phyloP scores from a whole-genome alignment of 2,113 vertebrate species.

The Raja brachyura region DNA sequence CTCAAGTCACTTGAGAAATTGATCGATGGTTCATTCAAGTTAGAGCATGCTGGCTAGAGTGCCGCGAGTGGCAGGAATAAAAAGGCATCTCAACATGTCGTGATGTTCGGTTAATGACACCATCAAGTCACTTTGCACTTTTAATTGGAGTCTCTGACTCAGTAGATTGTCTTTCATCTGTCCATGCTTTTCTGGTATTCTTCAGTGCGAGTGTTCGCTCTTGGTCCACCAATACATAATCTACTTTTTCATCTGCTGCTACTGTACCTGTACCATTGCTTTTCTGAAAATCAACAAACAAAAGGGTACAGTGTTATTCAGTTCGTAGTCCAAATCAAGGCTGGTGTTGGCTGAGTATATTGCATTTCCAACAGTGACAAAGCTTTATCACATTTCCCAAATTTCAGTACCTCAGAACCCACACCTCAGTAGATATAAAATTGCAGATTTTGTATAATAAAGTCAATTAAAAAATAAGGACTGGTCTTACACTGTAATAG shows the following conservation, averaged over 20 bases:
- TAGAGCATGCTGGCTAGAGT: conserved; percentile 16
- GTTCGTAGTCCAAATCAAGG: too few relatives aligned
- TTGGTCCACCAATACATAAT: conserved; percentile 95
- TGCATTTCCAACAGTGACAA: neutral
- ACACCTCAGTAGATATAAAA: neutral
- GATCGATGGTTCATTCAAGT: neutral
- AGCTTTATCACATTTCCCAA: neutral
- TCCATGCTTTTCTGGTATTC: conserved; percentile 93
- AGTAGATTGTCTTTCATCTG: conserved; percentile 85
- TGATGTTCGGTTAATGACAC: neutral
- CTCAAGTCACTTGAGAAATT: conserved; percentile 44
- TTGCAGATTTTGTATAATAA: neutral
- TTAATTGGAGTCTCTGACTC: conserved; percentile 82
- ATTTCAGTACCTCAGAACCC: neutral
- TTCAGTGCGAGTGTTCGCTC: conserved; percentile 90
- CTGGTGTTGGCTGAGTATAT: neutral
- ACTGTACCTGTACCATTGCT: conserved; percentile 78
- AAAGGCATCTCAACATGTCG: conserved; percentile 23
- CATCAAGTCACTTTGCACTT: conserved; percentile 70
- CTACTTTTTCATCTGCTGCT: conserved; percentile 87
- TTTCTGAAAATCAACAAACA: conserved; percentile 55
- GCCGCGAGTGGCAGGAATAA: conserved; percentile 20
- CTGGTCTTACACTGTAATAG: neutral
- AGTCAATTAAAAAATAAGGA: neutral
- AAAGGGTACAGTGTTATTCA: neutral